A percentile compares a stretch with the other conserved stretches of the same genome.
Conservation (phyloP, 1,140 invertebrate genomes). For the Tetramorium simillimum region DNA sequence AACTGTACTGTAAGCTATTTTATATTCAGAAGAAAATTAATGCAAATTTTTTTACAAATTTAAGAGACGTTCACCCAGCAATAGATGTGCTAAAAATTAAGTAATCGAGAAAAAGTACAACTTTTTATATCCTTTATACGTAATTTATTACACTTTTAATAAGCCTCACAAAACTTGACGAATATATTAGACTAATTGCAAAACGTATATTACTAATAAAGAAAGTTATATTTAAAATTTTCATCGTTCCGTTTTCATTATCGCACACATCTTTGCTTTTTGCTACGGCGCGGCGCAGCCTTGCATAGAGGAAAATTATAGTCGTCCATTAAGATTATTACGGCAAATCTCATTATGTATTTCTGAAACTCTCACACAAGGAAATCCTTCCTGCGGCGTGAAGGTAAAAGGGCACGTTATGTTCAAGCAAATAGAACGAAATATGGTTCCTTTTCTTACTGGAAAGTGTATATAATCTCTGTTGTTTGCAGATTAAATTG, state of each 20-base stretch:
- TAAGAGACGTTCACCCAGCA: neutral
- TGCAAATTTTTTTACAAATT: neutral
- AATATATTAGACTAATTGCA: neutral
- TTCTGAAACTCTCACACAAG: neutral
- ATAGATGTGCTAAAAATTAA: neutral
- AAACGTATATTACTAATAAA: neutral
- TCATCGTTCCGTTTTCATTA: slow-evolving; percentile 1
- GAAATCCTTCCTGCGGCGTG: neutral
- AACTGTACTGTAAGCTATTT: neutral
- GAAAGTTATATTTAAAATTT: neutral
- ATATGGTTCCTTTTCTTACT: neutral
- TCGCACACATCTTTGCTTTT: neutral
- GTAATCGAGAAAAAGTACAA: neutral
- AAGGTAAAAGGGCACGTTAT: neutral
- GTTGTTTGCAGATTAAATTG: neutral
- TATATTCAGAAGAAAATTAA: neutral
- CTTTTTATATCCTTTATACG: neutral
- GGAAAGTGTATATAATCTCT: neutral
- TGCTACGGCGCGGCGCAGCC: no score
- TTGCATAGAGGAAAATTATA: neutral
- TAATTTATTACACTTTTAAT: neutral
- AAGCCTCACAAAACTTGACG: neutral
- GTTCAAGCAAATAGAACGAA: slow-evolving; percentile 11
- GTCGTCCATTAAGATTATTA: slow-evolving; percentile 31
- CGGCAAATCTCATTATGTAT: slow-evolving; percentile 26